These are phyloP conservation scores for Chromoteleia sp. DNA, from an alignment of 2,888 invertebrate genomes.

Conservation along the genomic window DNA sequence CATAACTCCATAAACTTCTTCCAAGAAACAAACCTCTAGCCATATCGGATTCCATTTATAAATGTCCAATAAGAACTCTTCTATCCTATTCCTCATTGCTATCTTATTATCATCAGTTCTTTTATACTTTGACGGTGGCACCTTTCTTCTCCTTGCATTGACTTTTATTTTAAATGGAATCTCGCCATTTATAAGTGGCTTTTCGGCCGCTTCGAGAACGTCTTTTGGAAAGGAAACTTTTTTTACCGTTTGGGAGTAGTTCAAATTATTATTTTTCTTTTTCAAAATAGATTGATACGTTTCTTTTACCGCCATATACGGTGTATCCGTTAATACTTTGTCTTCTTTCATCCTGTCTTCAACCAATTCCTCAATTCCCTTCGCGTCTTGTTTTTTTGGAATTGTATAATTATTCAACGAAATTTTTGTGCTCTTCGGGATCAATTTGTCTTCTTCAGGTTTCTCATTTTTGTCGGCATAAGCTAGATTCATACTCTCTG, in stretches of 20 bases:
- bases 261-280: neutral
- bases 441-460: neutral
- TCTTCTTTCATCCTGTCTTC: neutral
- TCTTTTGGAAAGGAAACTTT: slow-evolving; percentile 39
- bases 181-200: slow-evolving; percentile 26
- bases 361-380: neutral
- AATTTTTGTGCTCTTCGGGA: neutral
- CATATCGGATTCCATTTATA: slow-evolving; percentile 89
- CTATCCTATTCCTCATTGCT: slow-evolving; percentile 37
- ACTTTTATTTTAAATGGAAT: slow-evolving; percentile 27
- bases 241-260: slow-evolving; percentile 6
- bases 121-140: slow-evolving; percentile 71
- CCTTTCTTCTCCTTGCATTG: slow-evolving; percentile 71
- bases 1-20: too few species aligned
- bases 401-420: slow-evolving; percentile 25
- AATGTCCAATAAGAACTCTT: slow-evolving; percentile 86
- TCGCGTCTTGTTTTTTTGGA: slow-evolving; percentile 23
- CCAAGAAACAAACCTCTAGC: slow-evolving; percentile 84
- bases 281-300: slow-evolving; percentile 35
- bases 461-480: slow-evolving; percentile 3
- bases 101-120: slow-evolving; percentile 73
- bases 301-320: neutral
- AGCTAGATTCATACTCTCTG: slow-evolving; percentile 38
- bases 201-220: slow-evolving; percentile 9
- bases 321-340: slow-evolving; percentile 10